Evolutionary conservation across 2,888 invertebrate genomes (phyloP).

Genomic region (Morpho achilles): DNA sequence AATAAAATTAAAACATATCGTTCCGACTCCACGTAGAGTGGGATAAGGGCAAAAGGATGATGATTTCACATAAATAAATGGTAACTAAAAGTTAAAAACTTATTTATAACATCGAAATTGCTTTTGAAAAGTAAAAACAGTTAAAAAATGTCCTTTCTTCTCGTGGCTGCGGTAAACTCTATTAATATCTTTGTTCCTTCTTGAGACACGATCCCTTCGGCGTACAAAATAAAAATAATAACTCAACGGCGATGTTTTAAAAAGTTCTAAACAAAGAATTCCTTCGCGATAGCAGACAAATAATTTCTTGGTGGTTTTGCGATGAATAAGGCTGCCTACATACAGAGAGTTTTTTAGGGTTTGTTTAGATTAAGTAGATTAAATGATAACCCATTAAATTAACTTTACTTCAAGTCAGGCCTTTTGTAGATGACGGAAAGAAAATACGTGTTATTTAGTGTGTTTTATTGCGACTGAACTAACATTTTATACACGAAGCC

Average conservation of each 20-base stretch:
- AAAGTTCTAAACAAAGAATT: constrained; percentile 27
- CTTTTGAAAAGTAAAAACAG: constrained; percentile 3
- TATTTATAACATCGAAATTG: neutral
- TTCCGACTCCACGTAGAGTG: too few relatives aligned
- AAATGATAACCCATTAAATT: too few relatives aligned
- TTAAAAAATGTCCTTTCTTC: neutral
- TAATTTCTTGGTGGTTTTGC: constrained; percentile 20
- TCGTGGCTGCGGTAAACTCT: constrained; percentile 1
- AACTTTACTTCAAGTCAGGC: too few relatives aligned
- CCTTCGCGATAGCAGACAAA: constrained; percentile 20
- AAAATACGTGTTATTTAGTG: too few relatives aligned
- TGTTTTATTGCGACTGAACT: too few relatives aligned
- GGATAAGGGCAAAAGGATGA: too few relatives aligned
- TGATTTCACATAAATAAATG: too few relatives aligned
- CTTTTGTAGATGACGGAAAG: too few relatives aligned
- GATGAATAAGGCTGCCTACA: constrained; percentile 11
- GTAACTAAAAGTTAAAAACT: too few relatives aligned
- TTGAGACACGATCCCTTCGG: constrained; percentile 12
- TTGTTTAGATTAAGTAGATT: too few relatives aligned
- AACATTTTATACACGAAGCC: too few relatives aligned
- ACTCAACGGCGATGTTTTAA: constrained; percentile 22
- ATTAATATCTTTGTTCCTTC: constrained; percentile 14
- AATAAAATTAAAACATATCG: too few relatives aligned
- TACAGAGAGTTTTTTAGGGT: neutral
- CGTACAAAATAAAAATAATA: constrained; percentile 17